phyloP scores from a whole-genome alignment of 2,888 invertebrate species.

The Furcula furcula region DNA sequence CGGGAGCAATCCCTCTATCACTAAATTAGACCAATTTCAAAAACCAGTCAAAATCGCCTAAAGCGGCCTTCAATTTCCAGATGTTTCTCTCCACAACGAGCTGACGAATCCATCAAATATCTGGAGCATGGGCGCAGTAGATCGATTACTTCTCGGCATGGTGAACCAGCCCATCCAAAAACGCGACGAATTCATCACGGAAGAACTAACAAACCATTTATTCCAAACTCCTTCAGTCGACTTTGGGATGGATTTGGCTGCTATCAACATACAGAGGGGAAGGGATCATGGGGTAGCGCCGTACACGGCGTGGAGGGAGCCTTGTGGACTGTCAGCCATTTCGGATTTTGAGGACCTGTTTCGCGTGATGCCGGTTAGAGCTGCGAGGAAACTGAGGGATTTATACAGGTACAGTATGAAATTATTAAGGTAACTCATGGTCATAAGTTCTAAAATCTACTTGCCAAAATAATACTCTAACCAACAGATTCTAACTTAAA shows the following conservation, averaged over 20 bases:
- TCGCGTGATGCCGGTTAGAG: slow-evolving; percentile 84
- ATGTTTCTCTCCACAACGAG: slow-evolving; percentile 91
- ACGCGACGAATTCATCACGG: slow-evolving; percentile 90
- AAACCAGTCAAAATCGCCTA: no score
- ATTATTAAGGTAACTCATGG: no score
- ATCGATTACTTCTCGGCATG: slow-evolving; percentile 89
- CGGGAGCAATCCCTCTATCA: no score
- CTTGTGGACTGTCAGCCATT: slow-evolving; percentile 87
- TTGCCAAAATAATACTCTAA: no score
- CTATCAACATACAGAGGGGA: slow-evolving; percentile 92
- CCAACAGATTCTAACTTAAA: no score
- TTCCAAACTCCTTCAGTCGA: slow-evolving; percentile 87
- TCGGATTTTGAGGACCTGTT: slow-evolving; percentile 86
- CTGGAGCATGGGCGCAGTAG: slow-evolving; percentile 90
- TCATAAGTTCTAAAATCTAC: no score
- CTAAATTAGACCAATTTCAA: no score
- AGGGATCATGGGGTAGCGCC: slow-evolving; percentile 93
- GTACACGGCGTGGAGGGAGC: slow-evolving; percentile 90
- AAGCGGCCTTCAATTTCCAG: slow-evolving; percentile 63
- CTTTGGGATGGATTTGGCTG: slow-evolving; percentile 93
- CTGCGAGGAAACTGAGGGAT: slow-evolving; percentile 82
- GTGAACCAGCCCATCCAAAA: slow-evolving; percentile 89
- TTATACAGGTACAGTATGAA: slow-evolving; percentile 83
- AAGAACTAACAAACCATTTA: slow-evolving; percentile 91
- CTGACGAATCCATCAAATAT: slow-evolving; percentile 86